Base-by-base conservation (phyloP, 2,797 vertebrate genomes). In the Todus mexicanus region DNA sequence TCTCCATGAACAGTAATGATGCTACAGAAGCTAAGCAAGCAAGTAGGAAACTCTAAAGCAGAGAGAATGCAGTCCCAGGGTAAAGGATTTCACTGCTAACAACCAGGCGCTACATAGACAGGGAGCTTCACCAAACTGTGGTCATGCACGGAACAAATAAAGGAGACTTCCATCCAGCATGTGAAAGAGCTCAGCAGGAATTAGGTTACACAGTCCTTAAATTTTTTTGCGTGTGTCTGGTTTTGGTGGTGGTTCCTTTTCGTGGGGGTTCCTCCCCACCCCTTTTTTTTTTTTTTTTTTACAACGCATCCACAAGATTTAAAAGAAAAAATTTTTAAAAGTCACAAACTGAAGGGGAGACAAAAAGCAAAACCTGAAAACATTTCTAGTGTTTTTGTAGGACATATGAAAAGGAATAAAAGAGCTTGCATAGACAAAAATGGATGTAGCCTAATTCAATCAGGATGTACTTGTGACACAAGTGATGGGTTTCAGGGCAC, bases 61-160 rank as follows among this genome's bases (percentile, higher is more conserved):
- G 16, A 18, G 15, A 38, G 26, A 71, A 42, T 5, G 54, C 4
- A 53, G 29, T 19, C 35, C 48, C 1, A 0, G 13, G 19, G 31
- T 9, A 21, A 43, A 35, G 9, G 27, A 61, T 22, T 56, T 65
- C 42, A 13, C n/a, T 21, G n/a, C 13, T 35, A 51, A 65, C 40
- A 50, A 15, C 15, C 20, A 42, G 20, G 23, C 0, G 0, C n/a
- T 19, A 18, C 1, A 1, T 15, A 21, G 31, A 9, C 12, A 17
- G 22, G 15, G 9, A 83, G 50, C 59, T 54, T 84, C 50, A 60
- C 18, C 29, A 38, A 37, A 50, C 27, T 31, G 31, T 12, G 35
- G 27, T 20, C 43, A 12, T 2, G 9, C 27, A 37, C 21, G 33
- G 18, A 10, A 10, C 26, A 33, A 20, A 54, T 21, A 25, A 37